Base-by-base conservation (phyloP, 2,797 vertebrate genomes). In the Gambelia wislizenii region DNA sequence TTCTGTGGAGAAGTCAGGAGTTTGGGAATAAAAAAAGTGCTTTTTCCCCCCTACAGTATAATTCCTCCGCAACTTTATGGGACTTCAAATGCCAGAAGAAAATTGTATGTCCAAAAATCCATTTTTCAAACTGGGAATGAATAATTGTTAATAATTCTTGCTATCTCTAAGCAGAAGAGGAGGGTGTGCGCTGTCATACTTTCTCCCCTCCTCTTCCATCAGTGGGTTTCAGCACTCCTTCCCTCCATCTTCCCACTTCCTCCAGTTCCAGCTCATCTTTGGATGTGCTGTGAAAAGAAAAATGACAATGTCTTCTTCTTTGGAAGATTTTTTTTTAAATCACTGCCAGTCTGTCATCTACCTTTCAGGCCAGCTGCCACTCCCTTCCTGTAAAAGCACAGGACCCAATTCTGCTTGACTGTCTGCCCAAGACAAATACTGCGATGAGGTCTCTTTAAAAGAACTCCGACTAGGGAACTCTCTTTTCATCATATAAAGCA, bases 401-500 rank as follows among this genome's bases (percentile, higher is more conserved):
- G 1, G 85, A 4, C n/a, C 1, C 2, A 75, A 93, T 72, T 87
- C 75, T 87, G 36, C 76, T 85, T 77, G 83, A 70, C n/a, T 1
- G 6, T 74, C 47, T 75, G 2, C 88, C 59, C 1, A 85, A 77
- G 76, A 87, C 20, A 91, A 79, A 80, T 0, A 0, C 39, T 84
- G 18, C 81, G 78, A 33, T 64, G 33, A 91, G 78, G 42, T 87
- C 89, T 92, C 91, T 92, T 89, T 84, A 2, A 85, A 91, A 87
- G 49, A 49, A 89, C 72, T 33, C 13, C 85, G 47, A 9, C 47
- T 92, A 95, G 92, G 94, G 93, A 94, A 96, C 96, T 94, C 94
- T 97, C 95, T 97, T 97, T 97, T 97, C 94, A 96, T 98, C 96
- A 95, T 96, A 96, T 95, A 96, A 93, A 96, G 96, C 93, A 91